Evolutionary conservation across 2,888 invertebrate genomes (phyloP).

Genomic region (Drosophila merina): DNA sequence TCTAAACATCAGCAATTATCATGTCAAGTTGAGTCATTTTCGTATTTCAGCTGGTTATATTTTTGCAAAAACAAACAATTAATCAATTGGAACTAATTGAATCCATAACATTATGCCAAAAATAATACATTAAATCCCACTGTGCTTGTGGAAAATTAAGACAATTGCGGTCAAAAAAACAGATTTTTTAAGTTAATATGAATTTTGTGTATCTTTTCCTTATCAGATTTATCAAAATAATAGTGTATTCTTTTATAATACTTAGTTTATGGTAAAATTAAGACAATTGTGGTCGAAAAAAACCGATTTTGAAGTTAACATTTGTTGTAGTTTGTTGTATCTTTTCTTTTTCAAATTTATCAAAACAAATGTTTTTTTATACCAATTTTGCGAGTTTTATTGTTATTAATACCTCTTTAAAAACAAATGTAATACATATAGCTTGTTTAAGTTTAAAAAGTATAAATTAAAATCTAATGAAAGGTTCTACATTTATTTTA

Average conservation of each 20-base stretch:
- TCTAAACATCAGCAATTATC: slow-evolving; percentile 14
- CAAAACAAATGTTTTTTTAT: too few species aligned
- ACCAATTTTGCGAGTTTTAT: too few species aligned
- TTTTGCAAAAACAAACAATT: slow-evolving; percentile 41
- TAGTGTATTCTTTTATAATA: background rate
- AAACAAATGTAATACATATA: too few species aligned
- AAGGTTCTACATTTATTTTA: too few species aligned
- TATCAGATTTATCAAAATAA: background rate
- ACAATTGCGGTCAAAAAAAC: slow-evolving; percentile 17
- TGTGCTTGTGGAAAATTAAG: slow-evolving; percentile 63
- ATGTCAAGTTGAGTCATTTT: slow-evolving; percentile 18
- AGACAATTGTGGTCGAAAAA: too few species aligned
- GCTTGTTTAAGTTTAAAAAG: too few species aligned
- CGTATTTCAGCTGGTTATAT: slow-evolving; percentile 15
- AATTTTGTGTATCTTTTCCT: background rate
- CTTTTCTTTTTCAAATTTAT: too few species aligned
- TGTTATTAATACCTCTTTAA: too few species aligned
- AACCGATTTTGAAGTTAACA: too few species aligned
- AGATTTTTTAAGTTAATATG: background rate
- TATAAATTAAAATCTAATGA: too few species aligned
- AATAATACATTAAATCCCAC: slow-evolving; percentile 41
- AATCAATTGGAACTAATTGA: slow-evolving; percentile 46
- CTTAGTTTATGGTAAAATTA: too few species aligned
- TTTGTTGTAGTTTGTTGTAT: too few species aligned
- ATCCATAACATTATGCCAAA: slow-evolving; percentile 19